Evolutionary conservation across 2,113 vertebrate genomes (phyloP).

Genomic region (Muscicapa adusta): DNA sequence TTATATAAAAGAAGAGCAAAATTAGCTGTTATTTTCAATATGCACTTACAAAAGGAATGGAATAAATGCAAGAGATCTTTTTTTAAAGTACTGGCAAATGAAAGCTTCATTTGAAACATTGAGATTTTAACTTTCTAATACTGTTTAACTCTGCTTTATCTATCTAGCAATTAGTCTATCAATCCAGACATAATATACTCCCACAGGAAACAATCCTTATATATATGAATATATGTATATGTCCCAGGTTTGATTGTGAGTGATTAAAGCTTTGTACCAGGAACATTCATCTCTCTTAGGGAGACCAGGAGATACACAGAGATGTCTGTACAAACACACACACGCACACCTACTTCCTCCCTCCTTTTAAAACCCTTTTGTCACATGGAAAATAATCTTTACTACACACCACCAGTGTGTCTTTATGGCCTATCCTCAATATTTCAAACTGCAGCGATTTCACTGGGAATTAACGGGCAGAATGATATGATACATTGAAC

Average conservation of each 20-base stretch:
- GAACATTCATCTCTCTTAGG: neutral
- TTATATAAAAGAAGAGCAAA: neutral
- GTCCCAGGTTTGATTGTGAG: slow-evolving; percentile 28
- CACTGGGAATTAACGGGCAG: slow-evolving; percentile 31
- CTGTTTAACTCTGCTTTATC: slow-evolving; percentile 69
- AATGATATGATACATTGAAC: slow-evolving; percentile 61
- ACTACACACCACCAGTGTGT: neutral
- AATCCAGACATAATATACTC: slow-evolving; percentile 60
- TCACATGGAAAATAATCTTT: neutral
- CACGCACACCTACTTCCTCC: neutral
- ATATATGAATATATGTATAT: neutral
- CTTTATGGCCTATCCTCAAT: neutral
- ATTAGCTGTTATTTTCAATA: neutral
- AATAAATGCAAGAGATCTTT: neutral
- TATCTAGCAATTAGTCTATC: slow-evolving; percentile 72
- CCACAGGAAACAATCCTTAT: slow-evolving; percentile 50
- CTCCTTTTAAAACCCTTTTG: neutral
- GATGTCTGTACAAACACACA: neutral
- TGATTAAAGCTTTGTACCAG: slow-evolving; percentile 47
- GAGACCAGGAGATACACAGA: neutral
- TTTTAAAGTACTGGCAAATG: neutral
- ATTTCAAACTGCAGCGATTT: slow-evolving; percentile 29
- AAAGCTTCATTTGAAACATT: slow-evolving; percentile 57
- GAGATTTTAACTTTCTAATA: slow-evolving; percentile 70
- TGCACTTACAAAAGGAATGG: neutral